Percentiles rank a stretch among this genome's conserved stretches.
Evolutionary conservation across 2,113 vertebrate species (phyloP).

Genomic region (Formicarius rufipectus): DNA sequence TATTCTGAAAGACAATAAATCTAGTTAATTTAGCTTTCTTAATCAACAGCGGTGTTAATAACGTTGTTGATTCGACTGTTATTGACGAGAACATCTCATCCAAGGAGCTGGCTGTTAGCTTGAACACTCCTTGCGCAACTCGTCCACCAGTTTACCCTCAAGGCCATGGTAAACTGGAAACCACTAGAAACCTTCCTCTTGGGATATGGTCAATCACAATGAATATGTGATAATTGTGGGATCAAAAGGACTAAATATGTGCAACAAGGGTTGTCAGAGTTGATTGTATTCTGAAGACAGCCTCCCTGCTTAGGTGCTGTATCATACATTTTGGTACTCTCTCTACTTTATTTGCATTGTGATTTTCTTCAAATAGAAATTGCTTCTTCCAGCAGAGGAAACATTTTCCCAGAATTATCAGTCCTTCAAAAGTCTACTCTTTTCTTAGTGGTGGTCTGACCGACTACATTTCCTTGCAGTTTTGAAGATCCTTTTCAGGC

Average conservation of each 20-base stretch:
- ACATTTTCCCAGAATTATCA: background rate
- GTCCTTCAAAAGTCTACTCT: background rate
- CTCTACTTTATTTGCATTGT: background rate
- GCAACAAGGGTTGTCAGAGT: background rate
- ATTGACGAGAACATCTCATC: background rate
- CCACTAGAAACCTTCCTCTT: background rate
- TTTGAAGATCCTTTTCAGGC: background rate
- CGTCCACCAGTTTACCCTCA: background rate
- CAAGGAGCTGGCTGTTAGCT: background rate
- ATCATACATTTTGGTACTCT: background rate
- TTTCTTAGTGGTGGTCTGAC: background rate
- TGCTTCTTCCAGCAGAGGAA: background rate
- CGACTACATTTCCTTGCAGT: background rate
- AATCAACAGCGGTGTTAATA: background rate
- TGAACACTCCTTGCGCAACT: background rate
- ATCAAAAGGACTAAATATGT: background rate
- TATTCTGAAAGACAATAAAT: background rate
- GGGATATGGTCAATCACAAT: background rate
- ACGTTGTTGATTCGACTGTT: background rate
- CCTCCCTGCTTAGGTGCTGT: background rate
- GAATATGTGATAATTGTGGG: background rate
- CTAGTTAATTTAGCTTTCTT: background rate
- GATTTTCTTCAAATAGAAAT: background rate
- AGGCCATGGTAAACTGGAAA: background rate
- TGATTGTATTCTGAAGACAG: background rate